Conservation (phyloP, 2,888 invertebrate genomes). For the Spisula subtruncata region DNA sequence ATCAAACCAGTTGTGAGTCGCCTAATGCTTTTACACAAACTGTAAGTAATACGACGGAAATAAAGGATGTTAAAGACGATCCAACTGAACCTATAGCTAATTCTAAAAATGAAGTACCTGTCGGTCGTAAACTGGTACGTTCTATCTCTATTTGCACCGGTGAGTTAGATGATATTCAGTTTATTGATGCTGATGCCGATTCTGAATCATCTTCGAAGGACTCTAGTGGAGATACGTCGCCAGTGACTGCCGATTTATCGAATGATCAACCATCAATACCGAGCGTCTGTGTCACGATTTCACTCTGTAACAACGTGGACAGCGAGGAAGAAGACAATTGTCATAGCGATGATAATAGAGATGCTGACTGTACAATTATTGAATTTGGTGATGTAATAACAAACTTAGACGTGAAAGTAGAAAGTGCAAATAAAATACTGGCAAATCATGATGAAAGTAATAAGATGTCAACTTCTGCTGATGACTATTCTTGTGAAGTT, state of each 20-base stretch:
- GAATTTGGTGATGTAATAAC: not conserved
- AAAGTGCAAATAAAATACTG: not conserved
- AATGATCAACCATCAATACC: not conserved
- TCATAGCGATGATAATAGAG: not conserved
- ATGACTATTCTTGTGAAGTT: not conserved
- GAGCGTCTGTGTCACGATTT: not conserved
- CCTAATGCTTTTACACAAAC: not conserved
- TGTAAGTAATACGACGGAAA: not conserved
- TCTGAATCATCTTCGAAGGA: not conserved
- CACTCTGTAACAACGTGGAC: not conserved
- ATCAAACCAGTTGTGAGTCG: not conserved
- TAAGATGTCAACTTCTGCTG: not conserved
- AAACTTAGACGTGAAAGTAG: not conserved
- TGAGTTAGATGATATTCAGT: conserved; percentile 59
- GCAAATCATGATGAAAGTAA: not conserved
- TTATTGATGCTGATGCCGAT: conserved; percentile 62
- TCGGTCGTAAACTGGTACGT: not conserved
- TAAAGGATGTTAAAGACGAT: not conserved
- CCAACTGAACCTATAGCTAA: not conserved
- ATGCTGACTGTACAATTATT: not conserved
- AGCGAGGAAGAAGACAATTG: not conserved
- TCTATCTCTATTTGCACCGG: not conserved
- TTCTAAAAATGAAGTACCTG: not conserved
- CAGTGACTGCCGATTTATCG: not conserved
- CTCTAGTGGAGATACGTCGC: not conserved